Evolutionary conservation across 2,797 vertebrate species (phyloP).

Genomic region (Dermochelys coriacea): DNA sequence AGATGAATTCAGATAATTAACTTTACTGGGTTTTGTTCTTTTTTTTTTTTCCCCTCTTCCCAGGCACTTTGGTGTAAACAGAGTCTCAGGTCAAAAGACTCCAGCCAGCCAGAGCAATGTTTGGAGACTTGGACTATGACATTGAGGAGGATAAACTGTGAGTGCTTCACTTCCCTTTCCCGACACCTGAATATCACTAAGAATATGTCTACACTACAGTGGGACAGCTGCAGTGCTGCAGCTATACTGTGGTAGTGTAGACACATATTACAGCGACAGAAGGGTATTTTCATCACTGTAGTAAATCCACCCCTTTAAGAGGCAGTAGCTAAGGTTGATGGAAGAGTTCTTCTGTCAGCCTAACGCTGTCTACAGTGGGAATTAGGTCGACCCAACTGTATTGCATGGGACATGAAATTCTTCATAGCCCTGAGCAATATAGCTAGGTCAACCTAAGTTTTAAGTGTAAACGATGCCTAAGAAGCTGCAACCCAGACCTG

Average conservation of each 20-base stretch:
- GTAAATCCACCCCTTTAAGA: not conserved
- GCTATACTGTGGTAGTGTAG: not conserved
- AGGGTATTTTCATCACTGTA: not conserved
- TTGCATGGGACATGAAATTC: not conserved
- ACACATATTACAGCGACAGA: not conserved
- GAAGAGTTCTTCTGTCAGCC: not conserved
- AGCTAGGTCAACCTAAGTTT: not conserved
- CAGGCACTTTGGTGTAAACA: conserved; percentile 36
- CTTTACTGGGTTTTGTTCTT: not conserved
- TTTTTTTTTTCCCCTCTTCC: conserved; percentile 31
- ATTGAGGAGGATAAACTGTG: conserved; percentile 98
- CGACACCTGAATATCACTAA: not conserved
- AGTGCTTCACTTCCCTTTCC: conserved; percentile 72
- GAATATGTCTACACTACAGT: not conserved
- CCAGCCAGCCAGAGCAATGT: conserved; percentile 81
- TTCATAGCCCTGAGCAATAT: not conserved
- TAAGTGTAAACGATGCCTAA: not conserved
- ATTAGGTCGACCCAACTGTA: not conserved
- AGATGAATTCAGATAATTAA: not conserved
- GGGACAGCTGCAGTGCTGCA: not conserved
- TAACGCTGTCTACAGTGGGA: not conserved
- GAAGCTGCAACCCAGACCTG: not conserved
- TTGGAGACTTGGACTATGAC: conserved; percentile 97
- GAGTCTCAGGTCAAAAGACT: not conserved
- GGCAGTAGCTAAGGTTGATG: not conserved